Base-by-base conservation (phyloP, 2,888 invertebrate genomes). In the Desoria tigrina region DNA sequence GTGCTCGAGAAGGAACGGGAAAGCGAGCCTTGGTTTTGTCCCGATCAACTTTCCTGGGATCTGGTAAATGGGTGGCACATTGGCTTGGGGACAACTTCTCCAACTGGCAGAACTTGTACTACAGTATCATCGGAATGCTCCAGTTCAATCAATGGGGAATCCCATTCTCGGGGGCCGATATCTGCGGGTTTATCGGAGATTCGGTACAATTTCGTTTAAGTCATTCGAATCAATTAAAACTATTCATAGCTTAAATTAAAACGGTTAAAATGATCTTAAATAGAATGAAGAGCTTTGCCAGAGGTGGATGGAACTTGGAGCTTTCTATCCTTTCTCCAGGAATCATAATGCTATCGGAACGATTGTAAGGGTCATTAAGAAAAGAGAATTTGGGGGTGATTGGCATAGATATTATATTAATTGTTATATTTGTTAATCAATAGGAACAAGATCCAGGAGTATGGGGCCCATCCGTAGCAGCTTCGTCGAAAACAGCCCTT, bases 11-110 rank as follows among this genome's bases (percentile, higher is more conserved):
- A 39, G 67, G 63, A 16, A 58, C 66, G 9, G 63, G 70, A 23
- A 87, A 85, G 77, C 84, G 91, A 60, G 90, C 88, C 58, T 88
- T 89, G 80, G 85, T 92, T 66, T 87, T 93, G 74, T 88, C 90
- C 0, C 84, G 93, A 21, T 86, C 91, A 0, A 86, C 90, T 2
- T 92, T 88, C 82, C 83, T 88, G 26, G 92, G 92, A 0, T 84
- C 85, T 50, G 91, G 90, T 0, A 83, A 83, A 73, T 89, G 85
- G 79, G 84, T 88, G 2, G 90, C 90, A 1, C 90, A 91, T 79
- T 92, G 92, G 92, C 87, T 89, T 76, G 92, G 92, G 0, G 92
- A 93, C 80, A 85, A 69, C 55, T 69, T 61, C 4, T 78, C 79
- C n/a, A 60, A 69, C 18, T 81, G 80, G 80, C 24, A 74, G 14